phyloP scores from a whole-genome alignment of 2,797 vertebrate species.

The Tachyglossus aculeatus region DNA sequence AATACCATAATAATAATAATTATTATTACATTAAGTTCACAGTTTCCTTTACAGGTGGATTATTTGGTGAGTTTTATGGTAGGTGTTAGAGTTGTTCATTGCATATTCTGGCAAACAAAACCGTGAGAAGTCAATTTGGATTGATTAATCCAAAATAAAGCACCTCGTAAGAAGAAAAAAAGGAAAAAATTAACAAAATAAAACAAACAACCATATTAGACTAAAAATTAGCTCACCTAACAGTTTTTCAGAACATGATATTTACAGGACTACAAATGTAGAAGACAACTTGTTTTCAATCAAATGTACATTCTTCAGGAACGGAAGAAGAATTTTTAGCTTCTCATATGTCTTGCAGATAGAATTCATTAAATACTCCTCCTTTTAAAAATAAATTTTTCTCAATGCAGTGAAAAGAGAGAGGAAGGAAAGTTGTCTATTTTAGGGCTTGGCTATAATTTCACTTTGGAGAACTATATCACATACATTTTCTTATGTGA shows the following conservation, averaged over 20 bases:
- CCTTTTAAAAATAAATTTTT: not conserved
- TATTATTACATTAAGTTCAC: no score
- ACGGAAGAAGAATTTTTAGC: no score
- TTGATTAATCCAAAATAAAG: not conserved
- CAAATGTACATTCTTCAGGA: no score
- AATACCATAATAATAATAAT: no score
- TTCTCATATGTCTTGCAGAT: not conserved
- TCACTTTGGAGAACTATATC: no score
- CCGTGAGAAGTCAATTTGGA: conserved; percentile 1
- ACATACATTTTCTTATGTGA: conserved; percentile 55
- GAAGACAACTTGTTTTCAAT: no score
- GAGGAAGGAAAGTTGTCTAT: conserved; percentile 5
- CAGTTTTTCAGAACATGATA: no score
- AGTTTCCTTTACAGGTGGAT: conserved; percentile 2
- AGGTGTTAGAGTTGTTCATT: conserved; percentile 15
- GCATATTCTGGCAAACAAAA: not conserved
- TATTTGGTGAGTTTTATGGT: conserved; percentile 6
- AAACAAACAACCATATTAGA: no score
- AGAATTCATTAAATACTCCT: not conserved
- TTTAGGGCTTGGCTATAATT: conserved; percentile 45
- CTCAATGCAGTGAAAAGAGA: not conserved
- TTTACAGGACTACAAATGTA: no score
- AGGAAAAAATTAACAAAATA: no score
- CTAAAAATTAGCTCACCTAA: no score
- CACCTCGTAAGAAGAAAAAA: no score